Percentiles rank a stretch among this genome's conserved stretches.
Evolutionary conservation across 2,888 invertebrate species (phyloP).

Genomic region (Lepidonotus clava): DNA sequence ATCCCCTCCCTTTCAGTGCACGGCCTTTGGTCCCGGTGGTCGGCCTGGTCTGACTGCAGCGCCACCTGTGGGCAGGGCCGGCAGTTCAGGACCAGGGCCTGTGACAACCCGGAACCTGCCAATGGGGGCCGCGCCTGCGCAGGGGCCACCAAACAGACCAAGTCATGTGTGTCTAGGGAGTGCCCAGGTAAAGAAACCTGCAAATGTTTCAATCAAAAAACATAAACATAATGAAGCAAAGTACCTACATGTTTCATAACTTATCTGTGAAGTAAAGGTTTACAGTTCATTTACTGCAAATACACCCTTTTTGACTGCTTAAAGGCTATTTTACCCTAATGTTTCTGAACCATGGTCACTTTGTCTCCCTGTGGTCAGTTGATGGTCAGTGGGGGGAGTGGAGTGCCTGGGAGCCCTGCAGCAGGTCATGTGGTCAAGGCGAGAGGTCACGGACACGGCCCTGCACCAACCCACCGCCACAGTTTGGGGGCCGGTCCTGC

Average conservation of each 20-base stretch:
- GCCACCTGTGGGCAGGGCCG: slow-evolving; percentile 83
- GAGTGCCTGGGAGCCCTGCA: slow-evolving; percentile 77
- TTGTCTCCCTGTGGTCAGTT: slow-evolving; percentile 66
- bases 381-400: slow-evolving; percentile 79
- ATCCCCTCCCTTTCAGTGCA: slow-evolving; percentile 74
- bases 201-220: neutral
- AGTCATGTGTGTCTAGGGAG: slow-evolving; percentile 68
- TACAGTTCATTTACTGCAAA: too few relatives aligned
- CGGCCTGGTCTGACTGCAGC: slow-evolving; percentile 83
- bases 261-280: too few relatives aligned
- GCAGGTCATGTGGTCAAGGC: slow-evolving; percentile 77
- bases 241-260: too few relatives aligned
- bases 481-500: slow-evolving; percentile 76
- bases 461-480: slow-evolving; percentile 77
- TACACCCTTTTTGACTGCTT: too few relatives aligned
- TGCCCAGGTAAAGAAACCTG: slow-evolving; percentile 73
- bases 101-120: slow-evolving; percentile 81
- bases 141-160: slow-evolving; percentile 76
- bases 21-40: slow-evolving; percentile 83
- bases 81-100: slow-evolving; percentile 82
- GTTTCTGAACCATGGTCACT: too few relatives aligned
- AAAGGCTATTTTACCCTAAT: too few relatives aligned
- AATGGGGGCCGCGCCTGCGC: slow-evolving; percentile 80
- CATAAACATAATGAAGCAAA: too few relatives aligned
- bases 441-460: slow-evolving; percentile 70